A percentile compares a stretch with the other conserved stretches of the same genome.
Conservation (phyloP, 2,888 invertebrate genomes). For the Chesias legatella region DNA sequence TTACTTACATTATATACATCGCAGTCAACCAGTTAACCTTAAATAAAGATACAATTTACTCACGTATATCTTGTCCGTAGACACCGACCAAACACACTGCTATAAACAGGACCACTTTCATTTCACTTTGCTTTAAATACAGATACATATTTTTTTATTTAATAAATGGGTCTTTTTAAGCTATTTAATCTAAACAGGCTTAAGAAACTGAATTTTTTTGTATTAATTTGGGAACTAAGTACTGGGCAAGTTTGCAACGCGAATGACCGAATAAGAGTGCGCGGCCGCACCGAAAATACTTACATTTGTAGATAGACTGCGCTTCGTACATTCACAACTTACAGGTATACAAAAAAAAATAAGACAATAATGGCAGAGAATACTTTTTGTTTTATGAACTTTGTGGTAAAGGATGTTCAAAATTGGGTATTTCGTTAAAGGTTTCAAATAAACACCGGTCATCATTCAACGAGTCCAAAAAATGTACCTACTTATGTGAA, state of each 20-base stretch:
- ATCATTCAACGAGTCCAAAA: too few relatives aligned
- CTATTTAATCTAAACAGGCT: too few relatives aligned
- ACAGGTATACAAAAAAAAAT: too few relatives aligned
- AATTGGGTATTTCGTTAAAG: too few relatives aligned
- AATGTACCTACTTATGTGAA: too few relatives aligned
- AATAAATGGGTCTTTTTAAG: too few relatives aligned
- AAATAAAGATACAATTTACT: slow-evolving; percentile 38
- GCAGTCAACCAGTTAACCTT: background rate
- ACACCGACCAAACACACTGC: slow-evolving; percentile 46
- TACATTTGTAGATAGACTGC: slow-evolving; percentile 61
- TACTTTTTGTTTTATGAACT: too few relatives aligned
- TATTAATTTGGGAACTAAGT: slow-evolving; percentile 8
- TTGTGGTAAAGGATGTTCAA: too few relatives aligned
- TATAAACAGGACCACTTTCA: slow-evolving; percentile 55
- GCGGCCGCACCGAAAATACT: slow-evolving; percentile 54
- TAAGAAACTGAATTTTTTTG: slow-evolving; percentile 7
- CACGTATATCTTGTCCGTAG: slow-evolving; percentile 63
- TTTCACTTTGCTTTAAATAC: slow-evolving; percentile 29
- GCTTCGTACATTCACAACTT: slow-evolving; percentile 8
- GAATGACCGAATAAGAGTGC: slow-evolving; percentile 54
- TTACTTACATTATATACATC: too few relatives aligned
- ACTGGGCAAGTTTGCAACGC: slow-evolving; percentile 31
- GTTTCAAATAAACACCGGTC: too few relatives aligned
- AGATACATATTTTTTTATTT: background rate
- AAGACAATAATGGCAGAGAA: too few relatives aligned